Percentiles rank a stretch among this genome's conserved stretches.
phyloP scores from a whole-genome alignment of 1,140 invertebrate genomes.

The Magallana gigas region DNA sequence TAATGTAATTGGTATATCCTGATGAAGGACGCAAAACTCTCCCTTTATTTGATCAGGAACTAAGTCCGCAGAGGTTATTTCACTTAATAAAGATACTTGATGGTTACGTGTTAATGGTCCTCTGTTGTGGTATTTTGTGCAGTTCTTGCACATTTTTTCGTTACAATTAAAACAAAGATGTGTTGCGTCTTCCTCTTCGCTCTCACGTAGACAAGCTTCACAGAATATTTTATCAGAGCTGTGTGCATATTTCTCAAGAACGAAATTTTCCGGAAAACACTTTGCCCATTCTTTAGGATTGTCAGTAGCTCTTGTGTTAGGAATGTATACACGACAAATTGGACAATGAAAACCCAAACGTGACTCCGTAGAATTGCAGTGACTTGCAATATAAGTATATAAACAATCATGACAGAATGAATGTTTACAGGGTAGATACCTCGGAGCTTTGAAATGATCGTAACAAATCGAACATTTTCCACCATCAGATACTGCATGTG shows the following conservation, averaged over 20 bases:
- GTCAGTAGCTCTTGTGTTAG: not conserved
- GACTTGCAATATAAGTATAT: not conserved
- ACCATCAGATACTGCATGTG: not conserved
- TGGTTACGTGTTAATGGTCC: not conserved
- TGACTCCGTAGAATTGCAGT: not conserved
- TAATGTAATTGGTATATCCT: not conserved
- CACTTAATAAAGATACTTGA: not conserved
- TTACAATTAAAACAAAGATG: not conserved
- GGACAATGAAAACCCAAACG: slow-evolving; percentile 4
- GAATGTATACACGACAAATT: not conserved
- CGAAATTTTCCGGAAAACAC: not conserved
- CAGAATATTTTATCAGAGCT: not conserved
- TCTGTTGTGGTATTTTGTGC: not conserved
- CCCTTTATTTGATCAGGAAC: not conserved
- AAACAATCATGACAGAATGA: not conserved
- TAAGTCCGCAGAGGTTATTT: not conserved
- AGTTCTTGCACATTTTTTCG: not conserved
- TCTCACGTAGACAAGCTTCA: not conserved
- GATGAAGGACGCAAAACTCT: not conserved
- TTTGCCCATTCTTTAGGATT: not conserved
- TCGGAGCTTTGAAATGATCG: not conserved
- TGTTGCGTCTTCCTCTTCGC: not conserved
- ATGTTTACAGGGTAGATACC: not conserved
- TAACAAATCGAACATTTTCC: not conserved
- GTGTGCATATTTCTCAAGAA: not conserved